Evolutionary conservation across 2,888 invertebrate species (phyloP).

Genomic region (Tinea semifulvella): DNA sequence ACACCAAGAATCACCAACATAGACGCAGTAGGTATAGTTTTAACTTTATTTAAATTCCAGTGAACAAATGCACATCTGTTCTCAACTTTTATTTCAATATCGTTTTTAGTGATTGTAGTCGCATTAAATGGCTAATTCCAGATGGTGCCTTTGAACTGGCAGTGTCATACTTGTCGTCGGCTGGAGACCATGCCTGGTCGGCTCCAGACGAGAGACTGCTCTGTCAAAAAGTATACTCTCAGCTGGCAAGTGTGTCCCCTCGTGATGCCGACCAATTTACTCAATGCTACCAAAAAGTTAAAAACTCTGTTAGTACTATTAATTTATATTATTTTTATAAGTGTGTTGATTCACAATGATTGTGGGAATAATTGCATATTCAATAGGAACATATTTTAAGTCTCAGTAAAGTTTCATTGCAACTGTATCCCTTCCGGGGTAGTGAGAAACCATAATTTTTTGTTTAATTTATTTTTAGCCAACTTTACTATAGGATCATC

Average conservation of each 20-base stretch:
- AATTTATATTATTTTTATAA: too few species aligned
- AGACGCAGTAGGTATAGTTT: constrained; percentile 17
- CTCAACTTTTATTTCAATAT: too few species aligned
- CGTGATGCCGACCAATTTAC: constrained; percentile 54
- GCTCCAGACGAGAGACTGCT: constrained; percentile 46
- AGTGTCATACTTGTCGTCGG: constrained; percentile 49
- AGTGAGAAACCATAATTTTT: too few species aligned
- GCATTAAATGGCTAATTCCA: too few species aligned
- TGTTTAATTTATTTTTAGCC: too few species aligned
- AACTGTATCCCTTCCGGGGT: too few species aligned
- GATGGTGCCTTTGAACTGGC: constrained; percentile 58
- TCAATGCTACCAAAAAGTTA: constrained; percentile 53
- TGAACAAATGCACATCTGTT: constrained; percentile 29
- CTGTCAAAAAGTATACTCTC: constrained; percentile 49
- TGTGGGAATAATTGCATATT: too few species aligned
- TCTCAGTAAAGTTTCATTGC: too few species aligned
- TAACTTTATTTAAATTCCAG: constrained; percentile 20
- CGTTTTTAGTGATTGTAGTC: too few species aligned
- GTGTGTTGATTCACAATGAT: too few species aligned
- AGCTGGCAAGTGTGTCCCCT: constrained; percentile 33
- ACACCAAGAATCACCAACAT: constrained; percentile 16
- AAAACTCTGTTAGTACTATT: constrained; percentile 51
- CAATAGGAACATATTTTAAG: too few species aligned
- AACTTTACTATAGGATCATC: too few species aligned
- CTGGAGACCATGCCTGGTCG: constrained; percentile 34